phyloP scores from a whole-genome alignment of 2,888 invertebrate species.

The Plusia festucae region DNA sequence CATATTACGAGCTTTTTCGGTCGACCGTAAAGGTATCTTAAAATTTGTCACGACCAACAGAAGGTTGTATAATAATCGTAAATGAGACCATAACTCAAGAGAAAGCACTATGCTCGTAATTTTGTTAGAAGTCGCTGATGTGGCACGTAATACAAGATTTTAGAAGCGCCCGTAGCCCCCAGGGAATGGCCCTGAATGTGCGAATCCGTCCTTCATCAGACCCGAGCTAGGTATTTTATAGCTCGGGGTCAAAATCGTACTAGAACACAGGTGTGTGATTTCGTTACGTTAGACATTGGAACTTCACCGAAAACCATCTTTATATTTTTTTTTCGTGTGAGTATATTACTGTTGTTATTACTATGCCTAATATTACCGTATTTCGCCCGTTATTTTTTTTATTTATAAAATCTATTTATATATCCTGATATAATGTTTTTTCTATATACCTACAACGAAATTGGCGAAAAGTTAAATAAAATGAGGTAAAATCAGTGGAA shows the following conservation, averaged over 20 bases:
- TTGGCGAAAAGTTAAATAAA: slow-evolving; percentile 22
- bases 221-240: slow-evolving; percentile 75
- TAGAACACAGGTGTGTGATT: slow-evolving; percentile 70
- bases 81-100: slow-evolving; percentile 77
- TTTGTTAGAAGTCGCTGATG: slow-evolving; percentile 78
- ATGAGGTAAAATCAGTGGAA: slow-evolving; percentile 23
- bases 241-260: slow-evolving; percentile 71
- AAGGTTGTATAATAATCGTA: slow-evolving; percentile 71
- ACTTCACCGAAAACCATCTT: slow-evolving; percentile 24
- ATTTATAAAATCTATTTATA: background rate
- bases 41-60: slow-evolving; percentile 31
- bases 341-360: slow-evolving; percentile 20
- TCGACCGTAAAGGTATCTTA: background rate
- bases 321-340: slow-evolving; percentile 39
- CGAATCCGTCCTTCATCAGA: slow-evolving; percentile 80
- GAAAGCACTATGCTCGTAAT: slow-evolving; percentile 76
- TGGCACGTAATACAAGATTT: slow-evolving; percentile 80
- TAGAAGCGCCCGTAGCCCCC: slow-evolving; percentile 70
- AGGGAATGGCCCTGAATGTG: slow-evolving; percentile 77
- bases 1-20: background rate
- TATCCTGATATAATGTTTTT: slow-evolving; percentile 9
- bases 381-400: no score
- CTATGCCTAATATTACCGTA: no score
- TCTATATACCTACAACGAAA: slow-evolving; percentile 30
- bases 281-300: slow-evolving; percentile 49